phyloP scores from a whole-genome alignment of 2,888 invertebrate species.

The Leptinotarsa juncta region DNA sequence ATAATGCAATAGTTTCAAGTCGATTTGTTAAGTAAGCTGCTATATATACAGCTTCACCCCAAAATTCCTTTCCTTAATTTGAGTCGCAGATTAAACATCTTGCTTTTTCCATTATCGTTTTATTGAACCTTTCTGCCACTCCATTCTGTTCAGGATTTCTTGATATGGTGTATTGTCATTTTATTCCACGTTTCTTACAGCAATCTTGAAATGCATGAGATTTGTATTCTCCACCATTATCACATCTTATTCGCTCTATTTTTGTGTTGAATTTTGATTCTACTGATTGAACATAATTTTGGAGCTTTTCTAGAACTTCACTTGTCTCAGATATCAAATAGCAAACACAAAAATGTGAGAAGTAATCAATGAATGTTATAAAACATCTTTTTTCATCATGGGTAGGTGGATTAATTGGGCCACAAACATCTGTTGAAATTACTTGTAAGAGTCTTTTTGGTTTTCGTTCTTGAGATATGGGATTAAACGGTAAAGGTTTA shows the following conservation, averaged over 20 bases:
- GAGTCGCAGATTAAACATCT: constrained; percentile 28
- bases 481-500: constrained; percentile 9
- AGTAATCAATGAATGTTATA: constrained; percentile 40
- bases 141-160: background rate
- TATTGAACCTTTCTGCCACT: constrained; percentile 19
- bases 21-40: constrained; percentile 51
- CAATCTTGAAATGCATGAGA: too few relatives aligned
- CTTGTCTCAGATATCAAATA: constrained; percentile 29
- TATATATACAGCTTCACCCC: constrained; percentile 51
- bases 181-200: constrained; percentile 9
- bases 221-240: too few relatives aligned
- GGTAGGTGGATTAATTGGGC: constrained; percentile 33
- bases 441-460: constrained; percentile 31
- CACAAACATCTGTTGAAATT: constrained; percentile 37
- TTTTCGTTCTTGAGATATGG: constrained; percentile 27
- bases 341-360: constrained; percentile 27
- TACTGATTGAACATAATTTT: constrained; percentile 27
- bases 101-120: constrained; percentile 23
- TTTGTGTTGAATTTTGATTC: constrained; percentile 23
- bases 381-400: constrained; percentile 37
- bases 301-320: too few relatives aligned
- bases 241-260: background rate
- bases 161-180: background rate
- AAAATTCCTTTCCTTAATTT: constrained; percentile 46
- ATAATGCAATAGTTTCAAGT: constrained; percentile 23